Percentiles rank a stretch among this genome's conserved stretches.
These are phyloP conservation scores for Embiotoca jacksoni DNA, from an alignment of 2,113 vertebrate genomes.

Conservation along the genomic window DNA sequence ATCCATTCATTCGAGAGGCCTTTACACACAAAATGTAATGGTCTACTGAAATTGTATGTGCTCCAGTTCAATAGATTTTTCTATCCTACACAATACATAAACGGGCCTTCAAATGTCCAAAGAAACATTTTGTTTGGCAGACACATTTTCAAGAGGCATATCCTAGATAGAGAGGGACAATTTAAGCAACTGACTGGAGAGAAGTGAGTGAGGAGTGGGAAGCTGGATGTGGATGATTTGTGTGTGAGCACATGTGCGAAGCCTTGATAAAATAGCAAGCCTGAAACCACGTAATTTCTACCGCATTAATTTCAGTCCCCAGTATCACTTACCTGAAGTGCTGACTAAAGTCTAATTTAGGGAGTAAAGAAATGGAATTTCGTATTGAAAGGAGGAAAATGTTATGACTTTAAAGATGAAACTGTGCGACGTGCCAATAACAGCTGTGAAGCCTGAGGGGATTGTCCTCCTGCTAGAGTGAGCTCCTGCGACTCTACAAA, in stretches of 20 bases:
- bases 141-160: conserved; percentile 44
- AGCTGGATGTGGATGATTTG: conserved; percentile 19
- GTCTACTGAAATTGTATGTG: conserved; percentile 38
- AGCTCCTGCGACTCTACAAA: conserved; percentile 27
- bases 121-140: conserved; percentile 48
- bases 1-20: conserved; percentile 22
- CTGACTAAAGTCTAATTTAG: conserved; percentile 66
- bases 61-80: conserved; percentile 48
- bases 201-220: conserved; percentile 3
- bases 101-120: conserved; percentile 33
- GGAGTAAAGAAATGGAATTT: conserved; percentile 60
- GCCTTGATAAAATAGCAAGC: conserved; percentile 35
- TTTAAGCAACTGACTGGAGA: conserved; percentile 47
- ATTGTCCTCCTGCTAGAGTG: conserved; percentile 15
- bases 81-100: conserved; percentile 49
- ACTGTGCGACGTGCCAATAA: conserved; percentile 46
- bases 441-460: conserved; percentile 40
- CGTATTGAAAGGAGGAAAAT: conserved; percentile 40
- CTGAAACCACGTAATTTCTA: conserved; percentile 51
- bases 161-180: conserved; percentile 21
- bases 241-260: conserved; percentile 7
- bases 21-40: conserved; percentile 52
- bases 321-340: conserved; percentile 56
- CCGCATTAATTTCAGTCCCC: conserved; percentile 55
- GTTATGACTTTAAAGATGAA: conserved; percentile 65